Evolutionary conservation across 2,113 vertebrate genomes (phyloP).

Genomic region (Hucho hucho): DNA sequence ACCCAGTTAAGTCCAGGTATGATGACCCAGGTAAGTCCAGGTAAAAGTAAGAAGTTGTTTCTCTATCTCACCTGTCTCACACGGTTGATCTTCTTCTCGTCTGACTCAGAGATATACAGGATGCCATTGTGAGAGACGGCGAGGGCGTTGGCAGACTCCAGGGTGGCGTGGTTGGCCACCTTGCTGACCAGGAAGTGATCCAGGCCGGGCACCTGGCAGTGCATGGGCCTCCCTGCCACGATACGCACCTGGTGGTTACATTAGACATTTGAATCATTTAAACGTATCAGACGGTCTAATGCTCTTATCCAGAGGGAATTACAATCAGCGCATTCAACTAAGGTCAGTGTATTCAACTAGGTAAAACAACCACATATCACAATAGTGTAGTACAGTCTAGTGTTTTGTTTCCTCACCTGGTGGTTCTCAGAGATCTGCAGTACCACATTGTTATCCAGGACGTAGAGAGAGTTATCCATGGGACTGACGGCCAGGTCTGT

Average conservation of each 20-base stretch:
- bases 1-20: too few species aligned
- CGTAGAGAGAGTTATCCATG: constrained; percentile 95
- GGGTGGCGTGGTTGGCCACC: constrained; percentile 90
- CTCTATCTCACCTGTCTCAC: constrained; percentile 75
- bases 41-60: not conserved
- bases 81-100: constrained; percentile 96
- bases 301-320: too few species aligned
- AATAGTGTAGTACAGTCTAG: too few species aligned
- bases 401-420: constrained; percentile 71
- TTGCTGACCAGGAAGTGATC: constrained; percentile 96
- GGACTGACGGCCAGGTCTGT: constrained; percentile 94
- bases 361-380: too few species aligned
- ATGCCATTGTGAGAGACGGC: constrained; percentile 90
- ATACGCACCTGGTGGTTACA: constrained; percentile 84
- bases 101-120: constrained; percentile 93
- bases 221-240: constrained; percentile 93
- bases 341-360: too few species aligned
- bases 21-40: too few species aligned
- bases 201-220: constrained; percentile 96
- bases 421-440: constrained; percentile 97
- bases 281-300: too few species aligned
- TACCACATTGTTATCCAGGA: constrained; percentile 96
- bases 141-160: constrained; percentile 91
- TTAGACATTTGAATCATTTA: too few species aligned
- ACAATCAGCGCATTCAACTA: too few species aligned